Conservation (phyloP, 2,888 invertebrate species). For the Drosophila anomelani region DNA sequence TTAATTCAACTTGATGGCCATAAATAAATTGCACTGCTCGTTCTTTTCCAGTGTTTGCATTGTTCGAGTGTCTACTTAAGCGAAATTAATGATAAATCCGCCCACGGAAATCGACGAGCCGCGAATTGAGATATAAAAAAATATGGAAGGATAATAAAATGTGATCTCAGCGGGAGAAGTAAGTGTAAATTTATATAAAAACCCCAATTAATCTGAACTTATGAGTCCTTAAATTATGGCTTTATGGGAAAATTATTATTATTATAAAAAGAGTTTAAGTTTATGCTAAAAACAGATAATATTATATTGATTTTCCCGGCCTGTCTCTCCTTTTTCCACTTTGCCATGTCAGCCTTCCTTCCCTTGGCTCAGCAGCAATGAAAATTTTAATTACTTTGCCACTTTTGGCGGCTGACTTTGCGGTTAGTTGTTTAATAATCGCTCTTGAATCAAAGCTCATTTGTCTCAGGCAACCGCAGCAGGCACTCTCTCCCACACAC, state of each 20-base stretch:
- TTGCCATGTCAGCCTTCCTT: neutral
- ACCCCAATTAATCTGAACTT: neutral
- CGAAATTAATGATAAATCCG: constrained; percentile 24
- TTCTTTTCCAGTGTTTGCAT: neutral
- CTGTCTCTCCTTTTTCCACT: too few species aligned
- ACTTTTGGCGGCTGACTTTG: constrained; percentile 58
- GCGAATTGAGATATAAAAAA: constrained; percentile 3
- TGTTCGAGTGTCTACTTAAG: constrained; percentile 10
- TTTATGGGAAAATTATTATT: neutral
- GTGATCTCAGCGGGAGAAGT: constrained; percentile 3
- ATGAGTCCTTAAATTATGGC: neutral
- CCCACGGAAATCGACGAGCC: neutral
- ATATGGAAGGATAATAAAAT: neutral
- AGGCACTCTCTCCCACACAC: constrained; percentile 28
- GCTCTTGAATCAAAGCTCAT: constrained; percentile 62
- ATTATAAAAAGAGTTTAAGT: too few species aligned
- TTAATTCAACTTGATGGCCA: constrained; percentile 8
- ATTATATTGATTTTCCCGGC: too few species aligned
- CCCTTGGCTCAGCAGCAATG: constrained; percentile 23
- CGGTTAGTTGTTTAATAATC: constrained; percentile 63
- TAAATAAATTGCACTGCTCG: constrained; percentile 24
- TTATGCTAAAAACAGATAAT: too few species aligned
- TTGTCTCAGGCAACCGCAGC: constrained; percentile 67
- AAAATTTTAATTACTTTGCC: constrained; percentile 70
- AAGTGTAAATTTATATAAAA: neutral